Evolutionary conservation across 2,113 vertebrate species (phyloP).

Genomic region (Bambusicola thoracicus): DNA sequence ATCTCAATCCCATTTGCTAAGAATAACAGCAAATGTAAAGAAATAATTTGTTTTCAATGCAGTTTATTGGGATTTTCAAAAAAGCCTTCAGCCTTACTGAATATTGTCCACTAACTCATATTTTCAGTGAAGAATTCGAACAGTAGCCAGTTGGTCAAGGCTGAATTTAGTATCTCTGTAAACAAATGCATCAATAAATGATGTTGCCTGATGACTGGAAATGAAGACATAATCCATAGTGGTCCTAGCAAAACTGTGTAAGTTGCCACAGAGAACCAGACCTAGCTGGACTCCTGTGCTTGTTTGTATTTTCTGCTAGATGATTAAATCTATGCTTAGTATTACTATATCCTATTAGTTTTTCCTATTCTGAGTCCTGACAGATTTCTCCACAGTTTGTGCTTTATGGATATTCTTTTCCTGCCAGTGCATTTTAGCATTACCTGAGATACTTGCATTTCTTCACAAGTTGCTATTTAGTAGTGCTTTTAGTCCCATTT

Average conservation of each 20-base stretch:
- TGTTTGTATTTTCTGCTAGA: neutral
- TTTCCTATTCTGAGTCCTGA: neutral
- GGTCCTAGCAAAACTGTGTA: neutral
- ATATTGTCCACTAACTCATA: neutral
- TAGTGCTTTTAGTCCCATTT: neutral
- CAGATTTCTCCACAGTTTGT: neutral
- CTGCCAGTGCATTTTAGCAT: neutral
- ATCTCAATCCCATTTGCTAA: neutral
- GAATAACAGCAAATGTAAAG: neutral
- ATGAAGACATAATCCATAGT: neutral
- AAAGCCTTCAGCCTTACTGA: neutral
- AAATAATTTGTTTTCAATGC: neutral
- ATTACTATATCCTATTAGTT: neutral
- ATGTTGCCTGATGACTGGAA: neutral
- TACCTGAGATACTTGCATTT: neutral
- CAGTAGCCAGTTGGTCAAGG: neutral
- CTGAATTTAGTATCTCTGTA: rapidly evolving
- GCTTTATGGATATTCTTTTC: neutral
- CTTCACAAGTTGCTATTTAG: neutral
- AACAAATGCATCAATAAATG: too few species aligned
- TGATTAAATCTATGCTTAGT: neutral
- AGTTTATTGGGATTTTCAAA: neutral
- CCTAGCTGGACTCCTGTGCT: neutral
- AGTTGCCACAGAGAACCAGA: neutral
- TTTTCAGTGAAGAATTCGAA: neutral